Conservation (phyloP, 2,113 vertebrate species). For the Hylia prasina region DNA sequence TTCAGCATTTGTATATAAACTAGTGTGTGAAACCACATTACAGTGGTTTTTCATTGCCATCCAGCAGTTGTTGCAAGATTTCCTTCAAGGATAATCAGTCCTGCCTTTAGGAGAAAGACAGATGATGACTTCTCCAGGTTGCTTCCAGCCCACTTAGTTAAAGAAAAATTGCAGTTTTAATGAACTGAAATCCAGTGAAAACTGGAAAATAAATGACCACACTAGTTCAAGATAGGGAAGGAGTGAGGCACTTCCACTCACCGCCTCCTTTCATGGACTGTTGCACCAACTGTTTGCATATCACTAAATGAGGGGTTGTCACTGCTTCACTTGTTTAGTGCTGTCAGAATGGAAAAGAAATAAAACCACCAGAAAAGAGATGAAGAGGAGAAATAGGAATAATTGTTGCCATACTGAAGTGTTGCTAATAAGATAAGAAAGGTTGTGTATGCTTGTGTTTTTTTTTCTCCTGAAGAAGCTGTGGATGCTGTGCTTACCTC, state of each 20-base stretch:
- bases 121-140: neutral
- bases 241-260: neutral
- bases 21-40: neutral
- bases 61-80: neutral
- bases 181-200: neutral
- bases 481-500: neutral
- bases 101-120: neutral
- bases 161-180: neutral
- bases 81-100: neutral
- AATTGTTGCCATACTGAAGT: neutral
- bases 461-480: neutral
- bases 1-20: neutral
- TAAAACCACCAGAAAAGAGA: neutral
- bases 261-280: neutral
- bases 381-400: neutral
- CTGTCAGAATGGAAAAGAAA: neutral
- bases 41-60: neutral
- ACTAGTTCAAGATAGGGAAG: neutral
- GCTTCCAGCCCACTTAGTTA: neutral
- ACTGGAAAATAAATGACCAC: neutral
- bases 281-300: neutral
- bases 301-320: neutral
- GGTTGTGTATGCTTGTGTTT: neutral
- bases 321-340: neutral
- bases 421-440: neutral